A percentile compares a stretch with the other conserved stretches of the same genome.
Evolutionary conservation across 2,888 invertebrate genomes (phyloP).

Genomic region (Noctua janthina): DNA sequence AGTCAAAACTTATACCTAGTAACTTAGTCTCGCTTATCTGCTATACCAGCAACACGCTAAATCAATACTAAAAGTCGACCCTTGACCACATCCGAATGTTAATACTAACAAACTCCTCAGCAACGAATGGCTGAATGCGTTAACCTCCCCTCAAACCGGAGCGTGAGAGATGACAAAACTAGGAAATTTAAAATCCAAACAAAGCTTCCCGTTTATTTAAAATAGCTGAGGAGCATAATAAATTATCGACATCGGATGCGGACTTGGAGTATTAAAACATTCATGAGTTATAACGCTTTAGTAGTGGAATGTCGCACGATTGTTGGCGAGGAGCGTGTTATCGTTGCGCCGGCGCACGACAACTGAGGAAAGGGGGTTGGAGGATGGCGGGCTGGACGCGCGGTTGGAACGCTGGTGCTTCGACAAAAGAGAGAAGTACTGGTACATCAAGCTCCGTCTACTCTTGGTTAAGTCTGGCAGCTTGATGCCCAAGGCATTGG

Average conservation of each 20-base stretch:
- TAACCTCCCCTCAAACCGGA: slow-evolving; percentile 21
- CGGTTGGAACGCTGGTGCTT: slow-evolving; percentile 30
- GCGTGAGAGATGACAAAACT: slow-evolving; percentile 45
- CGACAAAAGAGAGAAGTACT: background rate
- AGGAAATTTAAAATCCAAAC: slow-evolving; percentile 60
- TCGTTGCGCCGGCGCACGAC: slow-evolving; percentile 71
- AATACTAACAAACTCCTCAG: background rate
- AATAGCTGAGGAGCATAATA: slow-evolving; percentile 66
- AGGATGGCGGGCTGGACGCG: slow-evolving; percentile 36
- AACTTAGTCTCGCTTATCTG: background rate
- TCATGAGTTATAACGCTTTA: slow-evolving; percentile 77
- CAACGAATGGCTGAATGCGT: slow-evolving; percentile 14
- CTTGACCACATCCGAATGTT: background rate
- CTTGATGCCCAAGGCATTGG: too few relatives aligned
- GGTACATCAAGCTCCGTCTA: background rate
- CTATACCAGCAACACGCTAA: background rate
- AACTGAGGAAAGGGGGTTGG: slow-evolving; percentile 47
- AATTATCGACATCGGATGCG: slow-evolving; percentile 68
- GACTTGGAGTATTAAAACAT: slow-evolving; percentile 73
- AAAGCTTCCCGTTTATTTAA: slow-evolving; percentile 68
- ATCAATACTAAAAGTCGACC: background rate
- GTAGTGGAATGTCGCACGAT: slow-evolving; percentile 72
- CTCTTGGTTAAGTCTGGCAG: background rate
- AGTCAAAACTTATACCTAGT: background rate
- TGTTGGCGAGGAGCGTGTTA: slow-evolving; percentile 69